These are phyloP conservation scores for Ficedula albicollis DNA, from an alignment of 2,797 vertebrate genomes.

Conservation along the genomic window DNA sequence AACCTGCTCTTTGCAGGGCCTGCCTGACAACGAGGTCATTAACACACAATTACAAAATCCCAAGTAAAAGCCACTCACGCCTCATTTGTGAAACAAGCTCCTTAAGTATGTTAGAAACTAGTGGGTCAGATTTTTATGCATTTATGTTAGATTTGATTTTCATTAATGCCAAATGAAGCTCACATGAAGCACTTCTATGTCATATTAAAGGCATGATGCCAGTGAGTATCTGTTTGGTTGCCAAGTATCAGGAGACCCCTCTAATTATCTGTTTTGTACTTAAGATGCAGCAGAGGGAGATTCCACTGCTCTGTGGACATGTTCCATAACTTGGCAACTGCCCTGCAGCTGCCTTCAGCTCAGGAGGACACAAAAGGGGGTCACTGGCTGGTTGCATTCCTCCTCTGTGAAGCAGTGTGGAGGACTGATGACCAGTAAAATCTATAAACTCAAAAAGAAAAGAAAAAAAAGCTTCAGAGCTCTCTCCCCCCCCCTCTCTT, in stretches of 20 bases:
- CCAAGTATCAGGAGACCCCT: slow-evolving; percentile 62
- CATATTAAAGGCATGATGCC: slow-evolving; percentile 65
- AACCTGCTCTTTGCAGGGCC: not conserved
- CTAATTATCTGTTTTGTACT: slow-evolving; percentile 68
- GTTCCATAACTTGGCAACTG: slow-evolving; percentile 65
- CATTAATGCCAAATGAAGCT: slow-evolving; percentile 65
- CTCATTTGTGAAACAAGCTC: slow-evolving; percentile 65
- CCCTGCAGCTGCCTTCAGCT: not conserved
- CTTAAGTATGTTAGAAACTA: slow-evolving; percentile 58
- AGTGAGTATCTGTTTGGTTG: slow-evolving; percentile 62
- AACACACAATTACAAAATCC: slow-evolving; percentile 36
- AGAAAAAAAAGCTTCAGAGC: not conserved
- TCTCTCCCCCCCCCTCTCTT: not conserved
- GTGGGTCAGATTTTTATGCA: slow-evolving; percentile 54
- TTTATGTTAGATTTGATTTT: slow-evolving; percentile 67
- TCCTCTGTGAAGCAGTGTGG: not conserved
- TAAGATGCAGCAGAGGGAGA: slow-evolving; percentile 57
- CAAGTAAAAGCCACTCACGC: slow-evolving; percentile 51
- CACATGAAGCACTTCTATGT: slow-evolving; percentile 52
- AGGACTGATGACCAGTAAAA: not conserved
- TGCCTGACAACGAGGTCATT: slow-evolving; percentile 30
- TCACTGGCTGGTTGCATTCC: not conserved
- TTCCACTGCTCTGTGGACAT: slow-evolving; percentile 25
- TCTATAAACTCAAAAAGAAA: not conserved
- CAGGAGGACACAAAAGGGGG: not conserved